Conservation (phyloP, 1,140 invertebrate species). For the Lamellibrachia luymesi region DNA sequence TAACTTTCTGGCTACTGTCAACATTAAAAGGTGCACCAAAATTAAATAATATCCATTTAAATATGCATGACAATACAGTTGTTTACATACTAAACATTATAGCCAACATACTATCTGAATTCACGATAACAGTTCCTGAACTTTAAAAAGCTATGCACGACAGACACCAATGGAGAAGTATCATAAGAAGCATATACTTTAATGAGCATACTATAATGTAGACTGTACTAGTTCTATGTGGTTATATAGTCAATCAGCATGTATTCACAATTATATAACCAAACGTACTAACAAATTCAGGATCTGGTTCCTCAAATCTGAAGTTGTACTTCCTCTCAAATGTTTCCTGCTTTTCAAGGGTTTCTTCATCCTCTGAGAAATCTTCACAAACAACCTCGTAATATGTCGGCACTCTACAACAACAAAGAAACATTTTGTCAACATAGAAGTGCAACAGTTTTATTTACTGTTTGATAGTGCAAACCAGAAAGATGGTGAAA, state of each 20-base stretch:
- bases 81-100: too few relatives aligned
- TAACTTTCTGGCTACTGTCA: neutral
- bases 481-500: neutral
- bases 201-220: too few relatives aligned
- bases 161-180: too few relatives aligned
- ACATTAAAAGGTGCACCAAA: neutral
- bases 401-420: constrained; percentile 64
- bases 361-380: constrained; percentile 77
- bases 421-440: constrained; percentile 9
- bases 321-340: constrained; percentile 97
- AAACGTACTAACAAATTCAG: constrained; percentile 75
- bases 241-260: too few relatives aligned
- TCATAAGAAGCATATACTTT: too few relatives aligned
- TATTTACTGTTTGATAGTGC: neutral
- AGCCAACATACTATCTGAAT: too few relatives aligned
- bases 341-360: constrained; percentile 77
- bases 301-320: constrained; percentile 93
- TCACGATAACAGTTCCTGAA: too few relatives aligned
- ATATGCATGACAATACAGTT: too few relatives aligned
- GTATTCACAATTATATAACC: neutral
- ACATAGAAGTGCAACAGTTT: neutral
- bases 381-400: constrained; percentile 67
- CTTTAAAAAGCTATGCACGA: too few relatives aligned
- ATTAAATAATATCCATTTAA: neutral
- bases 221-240: too few relatives aligned